Evolutionary conservation across 2,888 invertebrate species (phyloP).

Genomic region (Drosophila meridiana): DNA sequence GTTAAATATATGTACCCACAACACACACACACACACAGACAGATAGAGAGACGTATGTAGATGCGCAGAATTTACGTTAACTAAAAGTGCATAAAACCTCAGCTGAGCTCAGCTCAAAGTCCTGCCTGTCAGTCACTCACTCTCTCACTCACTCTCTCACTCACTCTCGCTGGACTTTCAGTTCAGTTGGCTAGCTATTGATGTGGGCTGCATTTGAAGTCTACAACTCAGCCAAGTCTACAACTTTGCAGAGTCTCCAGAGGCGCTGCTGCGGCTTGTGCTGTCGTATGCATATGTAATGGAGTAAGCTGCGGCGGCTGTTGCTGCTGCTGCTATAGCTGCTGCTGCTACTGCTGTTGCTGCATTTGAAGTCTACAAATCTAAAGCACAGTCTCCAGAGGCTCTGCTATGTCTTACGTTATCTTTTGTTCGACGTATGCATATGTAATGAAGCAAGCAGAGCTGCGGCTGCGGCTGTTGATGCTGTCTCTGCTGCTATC

Average conservation of each 20-base stretch:
- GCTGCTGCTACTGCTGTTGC: no score
- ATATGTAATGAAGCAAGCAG: slow-evolving; percentile 48
- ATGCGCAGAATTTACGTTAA: slow-evolving; percentile 70
- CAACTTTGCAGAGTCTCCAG: slow-evolving; percentile 7
- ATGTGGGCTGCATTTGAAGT: slow-evolving; percentile 31
- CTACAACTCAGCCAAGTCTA: slow-evolving; percentile 3
- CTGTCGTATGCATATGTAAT: no score
- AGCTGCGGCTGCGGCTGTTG: neutral
- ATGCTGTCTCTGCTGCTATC: neutral
- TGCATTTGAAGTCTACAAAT: neutral
- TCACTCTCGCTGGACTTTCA: slow-evolving; percentile 32
- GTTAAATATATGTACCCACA: slow-evolving; percentile 72
- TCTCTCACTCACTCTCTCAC: slow-evolving; percentile 34
- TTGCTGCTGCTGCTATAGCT: no score
- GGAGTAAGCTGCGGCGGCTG: no score
- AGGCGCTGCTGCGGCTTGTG: slow-evolving; percentile 9
- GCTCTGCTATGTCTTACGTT: slow-evolving; percentile 8
- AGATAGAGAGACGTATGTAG: slow-evolving; percentile 25
- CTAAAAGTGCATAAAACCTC: slow-evolving; percentile 73
- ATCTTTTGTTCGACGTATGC: slow-evolving; percentile 51
- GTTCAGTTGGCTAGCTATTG: slow-evolving; percentile 55
- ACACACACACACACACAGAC: slow-evolving; percentile 19
- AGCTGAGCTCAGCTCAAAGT: slow-evolving; percentile 50
- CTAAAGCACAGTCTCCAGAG: neutral
- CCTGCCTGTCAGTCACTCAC: slow-evolving; percentile 53